These are phyloP conservation scores for Okapia johnstoni DNA, from an alignment of 2,113 vertebrate species.

Conservation along the genomic window DNA sequence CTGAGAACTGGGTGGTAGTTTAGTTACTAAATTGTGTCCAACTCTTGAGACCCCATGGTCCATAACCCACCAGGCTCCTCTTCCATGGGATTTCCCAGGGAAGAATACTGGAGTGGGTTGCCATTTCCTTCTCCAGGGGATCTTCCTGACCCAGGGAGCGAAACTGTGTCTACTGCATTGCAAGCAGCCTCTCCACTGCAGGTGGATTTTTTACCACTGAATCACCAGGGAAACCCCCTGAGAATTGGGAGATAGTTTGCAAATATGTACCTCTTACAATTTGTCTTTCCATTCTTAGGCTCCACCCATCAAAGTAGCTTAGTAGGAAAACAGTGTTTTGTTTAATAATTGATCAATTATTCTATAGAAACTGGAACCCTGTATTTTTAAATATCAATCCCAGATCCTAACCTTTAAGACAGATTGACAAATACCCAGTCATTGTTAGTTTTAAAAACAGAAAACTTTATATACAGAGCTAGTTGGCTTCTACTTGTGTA, in stretches of 20 bases:
- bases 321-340: background rate
- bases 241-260: background rate
- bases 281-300: background rate
- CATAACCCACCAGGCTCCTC: background rate
- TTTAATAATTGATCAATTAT: background rate
- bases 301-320: background rate
- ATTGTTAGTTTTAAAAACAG: background rate
- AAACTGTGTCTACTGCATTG: background rate
- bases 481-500: background rate
- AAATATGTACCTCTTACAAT: background rate
- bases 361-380: background rate
- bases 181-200: background rate
- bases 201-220: background rate
- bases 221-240: background rate
- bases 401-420: background rate
- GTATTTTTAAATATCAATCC: background rate
- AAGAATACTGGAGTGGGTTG: background rate
- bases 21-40: background rate
- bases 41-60: background rate
- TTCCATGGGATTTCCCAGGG: background rate
- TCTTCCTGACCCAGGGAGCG: rapidly evolving
- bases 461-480: background rate
- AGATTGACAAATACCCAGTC: background rate
- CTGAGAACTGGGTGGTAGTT: background rate
- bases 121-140: background rate